phyloP scores from a whole-genome alignment of 2,113 vertebrate species.

The Lamprologus lemairii region DNA sequence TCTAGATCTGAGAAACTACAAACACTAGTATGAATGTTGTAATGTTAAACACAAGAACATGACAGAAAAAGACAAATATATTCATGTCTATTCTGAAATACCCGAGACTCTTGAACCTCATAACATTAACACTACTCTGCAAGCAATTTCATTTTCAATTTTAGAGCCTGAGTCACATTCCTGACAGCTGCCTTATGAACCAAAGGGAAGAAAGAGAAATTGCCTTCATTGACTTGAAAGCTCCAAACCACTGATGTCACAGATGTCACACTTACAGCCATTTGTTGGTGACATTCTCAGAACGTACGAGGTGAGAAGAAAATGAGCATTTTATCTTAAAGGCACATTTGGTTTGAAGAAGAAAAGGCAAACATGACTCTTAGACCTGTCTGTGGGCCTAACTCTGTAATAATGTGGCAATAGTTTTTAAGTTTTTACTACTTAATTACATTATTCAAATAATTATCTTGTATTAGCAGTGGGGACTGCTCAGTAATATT shows the following conservation, averaged over 20 bases:
- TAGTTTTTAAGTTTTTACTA: background rate
- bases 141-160: constrained; percentile 1
- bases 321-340: background rate
- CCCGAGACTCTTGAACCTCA: background rate
- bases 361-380: background rate
- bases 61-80: background rate
- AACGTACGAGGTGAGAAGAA: background rate
- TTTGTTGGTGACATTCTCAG: background rate
- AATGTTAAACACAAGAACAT: background rate
- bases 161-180: background rate
- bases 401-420: background rate
- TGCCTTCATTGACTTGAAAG: background rate
- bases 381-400: background rate
- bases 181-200: constrained; percentile 23
- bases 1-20: background rate
- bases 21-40: background rate
- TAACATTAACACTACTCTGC: background rate
- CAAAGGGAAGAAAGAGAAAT: background rate
- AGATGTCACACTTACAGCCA: background rate
- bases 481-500: background rate
- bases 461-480: background rate
- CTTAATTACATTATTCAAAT: background rate
- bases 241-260: background rate
- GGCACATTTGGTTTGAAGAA: background rate
- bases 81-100: background rate